Percentiles rank a stretch among this genome's conserved stretches.
phyloP scores from a whole-genome alignment of 92 coral and sea anemone species.

The Diadumene lineata region DNA sequence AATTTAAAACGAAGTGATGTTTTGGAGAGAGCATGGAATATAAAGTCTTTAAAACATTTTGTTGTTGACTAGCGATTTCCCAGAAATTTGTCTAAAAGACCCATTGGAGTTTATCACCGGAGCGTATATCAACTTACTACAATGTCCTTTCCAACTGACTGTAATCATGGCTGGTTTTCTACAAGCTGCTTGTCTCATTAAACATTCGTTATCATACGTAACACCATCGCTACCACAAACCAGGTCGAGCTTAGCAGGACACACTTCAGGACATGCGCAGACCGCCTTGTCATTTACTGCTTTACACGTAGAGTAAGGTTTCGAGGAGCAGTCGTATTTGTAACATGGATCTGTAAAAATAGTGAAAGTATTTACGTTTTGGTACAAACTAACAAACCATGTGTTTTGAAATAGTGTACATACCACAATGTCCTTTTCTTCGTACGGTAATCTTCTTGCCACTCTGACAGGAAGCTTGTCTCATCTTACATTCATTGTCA shows the following conservation, averaged over 20 bases:
- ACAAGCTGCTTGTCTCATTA: constrained; percentile 13
- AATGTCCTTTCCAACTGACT: constrained; percentile 3
- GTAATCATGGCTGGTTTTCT: constrained; percentile 6
- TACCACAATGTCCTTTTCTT: constrained; percentile 38
- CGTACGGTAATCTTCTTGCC: background rate
- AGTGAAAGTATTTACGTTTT: background rate
- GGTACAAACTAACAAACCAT: background rate
- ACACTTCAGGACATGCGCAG: constrained; percentile 75
- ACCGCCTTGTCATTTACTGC: constrained; percentile 69
- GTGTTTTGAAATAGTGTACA: background rate
- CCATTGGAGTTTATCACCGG: too few relatives aligned
- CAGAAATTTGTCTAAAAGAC: too few relatives aligned
- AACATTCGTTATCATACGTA: constrained; percentile 14
- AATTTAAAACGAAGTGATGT: background rate
- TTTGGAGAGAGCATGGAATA: too few relatives aligned
- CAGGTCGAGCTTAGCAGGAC: constrained; percentile 49
- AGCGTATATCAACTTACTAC: background rate
- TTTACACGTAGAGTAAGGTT: constrained; percentile 34
- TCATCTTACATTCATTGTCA: constrained; percentile 10
- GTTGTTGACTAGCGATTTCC: too few relatives aligned
- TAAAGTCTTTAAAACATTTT: too few relatives aligned
- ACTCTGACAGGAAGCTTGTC: constrained; percentile 1
- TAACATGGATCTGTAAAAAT: constrained; percentile 21
- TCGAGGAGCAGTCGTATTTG: constrained; percentile 1
- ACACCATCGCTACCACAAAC: constrained; percentile 71